These are phyloP conservation scores for Eugnorisma glareosa DNA, from an alignment of 2,888 invertebrate species.

Conservation along the genomic window DNA sequence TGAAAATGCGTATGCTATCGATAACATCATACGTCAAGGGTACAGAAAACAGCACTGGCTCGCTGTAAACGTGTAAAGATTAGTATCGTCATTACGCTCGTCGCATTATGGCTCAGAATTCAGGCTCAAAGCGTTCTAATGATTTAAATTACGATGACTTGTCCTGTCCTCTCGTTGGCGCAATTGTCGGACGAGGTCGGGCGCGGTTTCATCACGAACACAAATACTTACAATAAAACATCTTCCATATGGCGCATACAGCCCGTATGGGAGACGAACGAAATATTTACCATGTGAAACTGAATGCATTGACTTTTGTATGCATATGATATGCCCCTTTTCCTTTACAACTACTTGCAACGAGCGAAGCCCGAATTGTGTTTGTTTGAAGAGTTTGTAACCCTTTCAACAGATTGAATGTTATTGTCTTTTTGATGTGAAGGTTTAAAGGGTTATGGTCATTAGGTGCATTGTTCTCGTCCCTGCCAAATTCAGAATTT, in stretches of 20 bases:
- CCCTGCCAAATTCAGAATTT: constrained; percentile 32
- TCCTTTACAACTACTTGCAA: constrained; percentile 10
- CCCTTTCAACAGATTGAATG: constrained; percentile 19
- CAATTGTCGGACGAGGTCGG: constrained; percentile 85
- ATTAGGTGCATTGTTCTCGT: constrained; percentile 44
- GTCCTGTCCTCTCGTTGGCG: constrained; percentile 82
- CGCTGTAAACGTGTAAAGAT: constrained; percentile 36
- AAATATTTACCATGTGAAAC: constrained; percentile 50
- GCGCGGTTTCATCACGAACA: constrained; percentile 85
- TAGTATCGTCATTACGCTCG: constrained; percentile 56
- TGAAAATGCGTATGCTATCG: not conserved
- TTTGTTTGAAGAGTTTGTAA: constrained; percentile 11
- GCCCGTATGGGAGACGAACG: constrained; percentile 58
- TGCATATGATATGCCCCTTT: constrained; percentile 33
- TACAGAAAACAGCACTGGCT: not conserved
- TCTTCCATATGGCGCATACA: constrained; percentile 72
- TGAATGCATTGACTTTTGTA: constrained; percentile 44
- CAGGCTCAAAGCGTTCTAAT: constrained; percentile 74
- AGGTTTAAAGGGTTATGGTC: constrained; percentile 31
- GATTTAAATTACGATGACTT: constrained; percentile 86
- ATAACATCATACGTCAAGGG: constrained; percentile 2
- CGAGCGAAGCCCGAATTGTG: constrained; percentile 12
- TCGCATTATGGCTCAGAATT: constrained; percentile 48
- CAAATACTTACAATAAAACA: constrained; percentile 81
- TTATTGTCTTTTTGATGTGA: constrained; percentile 7